phyloP scores from a whole-genome alignment of 2,113 vertebrate genomes.

The Alosa alosa region DNA sequence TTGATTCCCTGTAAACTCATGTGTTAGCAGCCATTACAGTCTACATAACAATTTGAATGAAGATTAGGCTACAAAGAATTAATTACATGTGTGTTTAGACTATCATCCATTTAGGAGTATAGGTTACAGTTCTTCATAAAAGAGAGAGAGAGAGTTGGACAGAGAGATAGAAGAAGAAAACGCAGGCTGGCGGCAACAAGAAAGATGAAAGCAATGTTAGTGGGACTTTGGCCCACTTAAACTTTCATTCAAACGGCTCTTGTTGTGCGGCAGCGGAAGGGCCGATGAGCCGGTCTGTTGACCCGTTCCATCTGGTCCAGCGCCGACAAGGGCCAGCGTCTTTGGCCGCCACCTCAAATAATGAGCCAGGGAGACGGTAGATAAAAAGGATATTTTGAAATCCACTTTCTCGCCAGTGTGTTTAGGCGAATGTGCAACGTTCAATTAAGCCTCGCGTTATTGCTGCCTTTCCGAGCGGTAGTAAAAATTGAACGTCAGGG shows the following conservation, averaged over 20 bases:
- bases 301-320: constrained; percentile 62
- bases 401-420: constrained; percentile 61
- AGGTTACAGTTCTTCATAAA: not conserved
- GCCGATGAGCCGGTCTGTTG: constrained; percentile 58
- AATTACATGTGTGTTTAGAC: too few species aligned
- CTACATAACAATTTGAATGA: not conserved
- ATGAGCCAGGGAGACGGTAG: constrained; percentile 39
- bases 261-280: constrained; percentile 45
- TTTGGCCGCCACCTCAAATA: constrained; percentile 62
- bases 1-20: not conserved
- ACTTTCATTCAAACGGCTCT: constrained; percentile 52
- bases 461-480: constrained; percentile 56
- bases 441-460: constrained; percentile 64
- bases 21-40: too few species aligned
- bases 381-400: constrained; percentile 57
- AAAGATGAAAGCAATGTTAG: constrained; percentile 57
- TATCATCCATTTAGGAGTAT: too few species aligned
- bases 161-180: constrained; percentile 45
- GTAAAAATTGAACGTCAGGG: constrained; percentile 58
- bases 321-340: constrained; percentile 55
- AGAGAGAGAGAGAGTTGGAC: constrained; percentile 10
- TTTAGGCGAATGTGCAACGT: constrained; percentile 60
- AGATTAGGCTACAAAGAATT: too few species aligned
- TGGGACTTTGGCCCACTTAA: constrained; percentile 58
- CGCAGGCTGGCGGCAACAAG: constrained; percentile 33